Evolutionary conservation across 2,113 vertebrate genomes (phyloP), one percentile per base, ranked within the genome.

Genomic region (Bothrops jararaca): DNA sequence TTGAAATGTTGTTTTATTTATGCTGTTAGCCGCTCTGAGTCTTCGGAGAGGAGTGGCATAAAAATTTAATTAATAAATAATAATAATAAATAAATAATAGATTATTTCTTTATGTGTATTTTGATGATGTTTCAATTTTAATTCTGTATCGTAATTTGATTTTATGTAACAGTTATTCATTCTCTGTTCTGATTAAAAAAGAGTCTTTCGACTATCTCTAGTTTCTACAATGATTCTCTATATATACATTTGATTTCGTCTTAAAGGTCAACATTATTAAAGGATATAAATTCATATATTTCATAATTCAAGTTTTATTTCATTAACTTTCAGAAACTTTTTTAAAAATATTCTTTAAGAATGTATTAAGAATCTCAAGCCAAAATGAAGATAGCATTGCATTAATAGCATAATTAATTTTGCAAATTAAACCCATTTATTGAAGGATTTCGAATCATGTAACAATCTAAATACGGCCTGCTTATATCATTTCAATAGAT

Each of bases 401-500:
- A 2, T 11, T 69, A 91, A 95, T 89, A 95, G 8, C 89, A 29
- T n/a, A 90, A 22, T 0, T 88, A 88, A 80, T 39, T 60, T 56
- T 95, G 15, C 89, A 42, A 94, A 93, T 64, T 90, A 80, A 50
- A 94, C 12, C 6, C 22, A 90, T 2, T 69, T 90, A 74, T 89
- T 88, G 74, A 5, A 50, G 69, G 88, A 94, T 74, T 93, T 56
- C 88, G 92, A 91, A 89, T 52, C 90, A 56, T 88, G 94, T 89
- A 57, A 92, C n/a, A 74, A 85, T 74, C 54, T 93, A 92, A 94
- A 94, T 42, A 1, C 52, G 23, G 1, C 0, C 42, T 22, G 95
- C 94, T 89, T 69, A 54, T 3, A 52, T 34, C 91, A 45, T 87
- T 54, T 88, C 8, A 34, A 89, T 90, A 86, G 0, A 5, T 92